Conservation (phyloP, 2,113 vertebrate genomes). For the Morone chrysops region DNA sequence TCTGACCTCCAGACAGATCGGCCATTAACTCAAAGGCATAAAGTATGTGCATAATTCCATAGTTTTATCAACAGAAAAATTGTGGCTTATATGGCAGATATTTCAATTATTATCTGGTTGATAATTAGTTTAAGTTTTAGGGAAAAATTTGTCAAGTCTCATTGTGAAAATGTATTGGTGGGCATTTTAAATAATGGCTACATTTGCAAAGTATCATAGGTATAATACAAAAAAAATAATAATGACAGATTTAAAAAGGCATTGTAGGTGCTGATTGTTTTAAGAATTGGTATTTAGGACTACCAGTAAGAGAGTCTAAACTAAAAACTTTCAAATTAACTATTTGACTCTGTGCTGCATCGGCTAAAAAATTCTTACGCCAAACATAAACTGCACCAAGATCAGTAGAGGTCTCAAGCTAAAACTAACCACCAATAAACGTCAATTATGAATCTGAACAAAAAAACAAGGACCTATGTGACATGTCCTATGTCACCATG, state of each 20-base stretch:
- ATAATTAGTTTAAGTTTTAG: not conserved
- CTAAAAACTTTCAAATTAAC: not conserved
- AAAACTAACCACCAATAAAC: not conserved
- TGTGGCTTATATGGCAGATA: not conserved
- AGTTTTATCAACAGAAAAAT: slow-evolving; percentile 11
- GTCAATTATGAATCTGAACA: not conserved
- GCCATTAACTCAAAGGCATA: slow-evolving; percentile 36
- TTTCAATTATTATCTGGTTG: not conserved
- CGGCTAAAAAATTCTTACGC: not conserved
- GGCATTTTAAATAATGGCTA: not conserved
- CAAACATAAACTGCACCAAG: not conserved
- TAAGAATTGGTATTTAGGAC: no score
- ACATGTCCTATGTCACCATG: no score
- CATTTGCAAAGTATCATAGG: not conserved
- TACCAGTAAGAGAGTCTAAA: not conserved
- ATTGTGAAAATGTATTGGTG: not conserved
- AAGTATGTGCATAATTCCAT: slow-evolving; percentile 14
- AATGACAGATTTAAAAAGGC: not conserved
- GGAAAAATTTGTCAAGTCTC: not conserved
- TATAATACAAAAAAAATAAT: not conserved
- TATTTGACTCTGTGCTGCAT: not conserved
- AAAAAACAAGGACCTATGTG: not conserved
- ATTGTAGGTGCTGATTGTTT: no score
- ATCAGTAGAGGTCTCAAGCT: not conserved
- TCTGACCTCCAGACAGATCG: slow-evolving; percentile 64